A percentile compares a stretch with the other conserved stretches of the same genome.
Conservation (phyloP, 2,113 vertebrate genomes). For the Pycnonotus jocosus region DNA sequence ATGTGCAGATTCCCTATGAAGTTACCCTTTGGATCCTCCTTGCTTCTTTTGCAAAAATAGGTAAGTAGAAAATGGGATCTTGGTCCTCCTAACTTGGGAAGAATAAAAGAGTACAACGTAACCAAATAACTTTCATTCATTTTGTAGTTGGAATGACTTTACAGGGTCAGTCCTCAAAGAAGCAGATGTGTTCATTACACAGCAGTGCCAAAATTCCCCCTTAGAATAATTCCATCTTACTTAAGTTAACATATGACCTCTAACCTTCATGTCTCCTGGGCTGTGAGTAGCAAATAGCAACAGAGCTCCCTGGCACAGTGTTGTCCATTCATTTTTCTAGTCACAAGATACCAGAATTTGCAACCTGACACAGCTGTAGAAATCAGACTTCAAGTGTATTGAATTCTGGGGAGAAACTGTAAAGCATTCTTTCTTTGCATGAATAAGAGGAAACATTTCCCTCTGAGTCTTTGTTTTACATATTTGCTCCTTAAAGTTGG, state of each 20-base stretch:
- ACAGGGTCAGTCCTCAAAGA: background rate
- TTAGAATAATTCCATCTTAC: background rate
- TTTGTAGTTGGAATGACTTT: background rate
- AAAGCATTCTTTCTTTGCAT: background rate
- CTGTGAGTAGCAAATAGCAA: background rate
- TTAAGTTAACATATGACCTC: background rate
- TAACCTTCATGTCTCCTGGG: background rate
- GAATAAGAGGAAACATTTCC: background rate
- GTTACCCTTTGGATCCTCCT: conserved; percentile 95
- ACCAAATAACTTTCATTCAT: background rate
- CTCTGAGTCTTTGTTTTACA: background rate
- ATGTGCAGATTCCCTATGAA: conserved; percentile 91
- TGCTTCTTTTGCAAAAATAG: conserved; percentile 95
- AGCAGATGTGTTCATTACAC: background rate
- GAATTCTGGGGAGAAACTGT: background rate
- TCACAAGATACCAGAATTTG: background rate
- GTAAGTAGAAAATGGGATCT: conserved; percentile 71
- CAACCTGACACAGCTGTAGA: background rate
- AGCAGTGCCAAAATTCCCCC: background rate
- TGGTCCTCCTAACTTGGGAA: background rate
- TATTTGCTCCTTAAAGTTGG: background rate
- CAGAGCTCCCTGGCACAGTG: background rate
- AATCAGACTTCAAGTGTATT: background rate
- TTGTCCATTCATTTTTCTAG: background rate
- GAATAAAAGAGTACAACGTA: background rate